A percentile compares a stretch with the other conserved stretches of the same genome.
Conservation (phyloP, 1,140 invertebrate species). For the Sycobia sp. region DNA sequence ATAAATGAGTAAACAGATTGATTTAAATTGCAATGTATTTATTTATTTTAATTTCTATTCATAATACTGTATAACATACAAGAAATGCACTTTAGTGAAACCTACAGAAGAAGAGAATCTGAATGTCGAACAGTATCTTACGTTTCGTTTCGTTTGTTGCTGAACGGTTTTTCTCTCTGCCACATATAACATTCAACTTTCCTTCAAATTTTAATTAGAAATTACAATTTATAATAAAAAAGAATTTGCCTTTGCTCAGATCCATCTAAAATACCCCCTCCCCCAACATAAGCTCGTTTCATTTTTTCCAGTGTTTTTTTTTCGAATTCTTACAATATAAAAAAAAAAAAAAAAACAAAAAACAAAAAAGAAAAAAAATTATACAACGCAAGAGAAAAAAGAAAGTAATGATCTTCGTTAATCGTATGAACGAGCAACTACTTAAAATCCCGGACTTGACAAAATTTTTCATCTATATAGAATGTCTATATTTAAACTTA, state of each 20-base stretch:
- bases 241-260: slow-evolving; percentile 46
- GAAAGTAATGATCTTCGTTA: slow-evolving; percentile 28
- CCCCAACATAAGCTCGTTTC: slow-evolving; percentile 22
- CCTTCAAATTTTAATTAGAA: slow-evolving; percentile 22
- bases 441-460: slow-evolving; percentile 11
- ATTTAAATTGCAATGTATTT: slow-evolving; percentile 36
- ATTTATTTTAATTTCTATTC: slow-evolving; percentile 65
- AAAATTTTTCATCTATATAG: slow-evolving; percentile 10
- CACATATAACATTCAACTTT: slow-evolving; percentile 40
- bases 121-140: slow-evolving; percentile 55
- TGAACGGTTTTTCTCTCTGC: slow-evolving; percentile 44
- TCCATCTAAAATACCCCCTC: slow-evolving; percentile 18
- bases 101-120: slow-evolving; percentile 81
- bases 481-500: slow-evolving; percentile 19
- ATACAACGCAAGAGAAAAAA: no score
- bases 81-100: slow-evolving; percentile 87
- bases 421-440: slow-evolving; percentile 38
- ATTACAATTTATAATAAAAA: slow-evolving; percentile 44
- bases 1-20: slow-evolving; percentile 1
- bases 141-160: slow-evolving; percentile 45
- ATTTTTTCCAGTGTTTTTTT: slow-evolving; percentile 17
- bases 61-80: slow-evolving; percentile 87
- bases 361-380: no score
- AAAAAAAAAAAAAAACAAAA: no score
- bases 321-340: slow-evolving; percentile 24